Evolutionary conservation across 2,113 vertebrate species (phyloP), one percentile per base, ranked within the genome.

Genomic region (Campylomormyrus numenius): DNA sequence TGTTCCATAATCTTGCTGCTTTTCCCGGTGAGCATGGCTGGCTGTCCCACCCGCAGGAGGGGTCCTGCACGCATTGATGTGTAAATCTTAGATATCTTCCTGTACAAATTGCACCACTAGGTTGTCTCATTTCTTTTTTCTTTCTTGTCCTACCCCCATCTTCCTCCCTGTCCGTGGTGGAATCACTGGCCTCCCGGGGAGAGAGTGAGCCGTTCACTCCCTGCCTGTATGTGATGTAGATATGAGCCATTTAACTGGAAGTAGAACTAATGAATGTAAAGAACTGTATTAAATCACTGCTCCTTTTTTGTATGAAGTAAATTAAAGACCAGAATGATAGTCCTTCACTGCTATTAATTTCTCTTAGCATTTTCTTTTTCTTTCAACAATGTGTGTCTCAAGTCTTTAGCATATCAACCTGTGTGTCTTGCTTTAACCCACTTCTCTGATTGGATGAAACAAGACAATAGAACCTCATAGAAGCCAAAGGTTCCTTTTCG

Each of bases 191-290:
- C 70, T 83, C 19, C 35, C 19, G 2, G 27, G 19, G 62, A 50
- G 13, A 15, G 17, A 35, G n/a, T n/a, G 21, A 17, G n/a, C 27
- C 4, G 17, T 77, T 19, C 31, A 6, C 4, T 74, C 88, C 53
- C 58, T 42, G 88, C 27, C 88, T 80, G 21, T 89, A 88, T 89
- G 91, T 70, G 89, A 90, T 92, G 52, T 92, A 91, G 90, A 87
- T 90, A 89, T 56, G 90, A 90, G 91, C 89, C 92, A 89, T 80
- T 88, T 89, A 91, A 92, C 89, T 92, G 92, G 92, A 93, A 92
- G 90, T 92, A 92, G 92, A 92, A 91, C 83, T 89, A 91, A 92
- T 93, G 93, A 93, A 93, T 93, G 92, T 93, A 93, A 92, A 93
- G 90, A 89, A 86, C 88, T 91, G 88, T 91, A 90, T 90, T 91